Evolutionary conservation across 1,140 invertebrate genomes (phyloP).

Genomic region (Pygmarrhopalites habei): DNA sequence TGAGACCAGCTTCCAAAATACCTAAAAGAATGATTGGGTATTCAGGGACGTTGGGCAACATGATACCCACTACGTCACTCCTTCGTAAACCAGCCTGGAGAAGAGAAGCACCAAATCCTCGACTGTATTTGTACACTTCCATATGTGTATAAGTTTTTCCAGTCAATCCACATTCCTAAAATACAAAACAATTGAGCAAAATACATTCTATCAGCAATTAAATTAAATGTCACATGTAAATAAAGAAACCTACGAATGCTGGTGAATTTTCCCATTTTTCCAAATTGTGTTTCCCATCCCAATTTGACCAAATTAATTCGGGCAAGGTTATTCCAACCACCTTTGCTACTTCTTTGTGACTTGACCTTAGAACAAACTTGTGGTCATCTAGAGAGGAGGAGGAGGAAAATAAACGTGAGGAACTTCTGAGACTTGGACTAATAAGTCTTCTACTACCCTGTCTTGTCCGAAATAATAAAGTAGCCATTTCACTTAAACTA

Average conservation of each 20-base stretch:
- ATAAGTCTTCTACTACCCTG: too few relatives aligned
- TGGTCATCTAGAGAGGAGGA: too few relatives aligned
- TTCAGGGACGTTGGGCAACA: constrained; percentile 4
- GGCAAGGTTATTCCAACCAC: background rate
- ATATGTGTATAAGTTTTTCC: constrained; percentile 1
- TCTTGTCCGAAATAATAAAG: too few relatives aligned
- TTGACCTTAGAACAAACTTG: background rate
- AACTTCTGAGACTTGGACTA: too few relatives aligned
- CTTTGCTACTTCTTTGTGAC: background rate
- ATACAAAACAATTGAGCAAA: too few relatives aligned
- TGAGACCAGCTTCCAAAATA: constrained; percentile 1
- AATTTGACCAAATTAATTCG: background rate
- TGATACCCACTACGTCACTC: background rate
- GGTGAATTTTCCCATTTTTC: constrained; percentile 4
- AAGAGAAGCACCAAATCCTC: background rate
- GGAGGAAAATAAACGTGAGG: too few relatives aligned
- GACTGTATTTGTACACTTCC: background rate
- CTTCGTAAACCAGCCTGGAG: background rate
- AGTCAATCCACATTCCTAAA: background rate
- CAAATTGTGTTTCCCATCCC: too few relatives aligned
- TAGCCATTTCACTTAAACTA: too few relatives aligned
- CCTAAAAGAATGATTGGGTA: background rate
- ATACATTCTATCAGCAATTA: background rate
- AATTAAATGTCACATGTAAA: background rate
- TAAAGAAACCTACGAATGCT: background rate